Base-by-base conservation (phyloP, 2,797 vertebrate genomes). In the Syndactyla subalaris region DNA sequence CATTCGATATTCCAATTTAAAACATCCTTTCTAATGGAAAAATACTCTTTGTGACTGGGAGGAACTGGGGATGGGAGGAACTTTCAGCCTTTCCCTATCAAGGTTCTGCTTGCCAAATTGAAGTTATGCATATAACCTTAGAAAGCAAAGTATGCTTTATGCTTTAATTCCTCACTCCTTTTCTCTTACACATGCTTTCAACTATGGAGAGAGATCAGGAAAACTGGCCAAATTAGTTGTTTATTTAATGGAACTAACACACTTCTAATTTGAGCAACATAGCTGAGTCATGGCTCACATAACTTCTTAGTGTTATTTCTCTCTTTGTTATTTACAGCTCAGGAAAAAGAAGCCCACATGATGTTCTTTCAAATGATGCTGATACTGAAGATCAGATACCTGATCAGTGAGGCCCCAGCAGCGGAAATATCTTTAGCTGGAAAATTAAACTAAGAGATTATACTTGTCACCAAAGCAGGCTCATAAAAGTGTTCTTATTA, bases 391-490 rank as follows among this genome's bases (percentile, higher is more conserved):
- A 91, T 68, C 76, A 84, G 68, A 72, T n/a, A 92, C 12, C 41
- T 71, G 61, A 91, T 62, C 51, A 76, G 63, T 70, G 34, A 18
- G 55, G 26, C 30, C 14, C 17, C 62, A 85, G 27, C 36, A 85
- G 18, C 0, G 0, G 36, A 95, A 75, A 78, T 75, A 78, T 16
- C n/a, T 84, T 81, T 26, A 75, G 30, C 1, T 75, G 20, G 54
- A 84, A 93, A 96, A 92, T 90, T 86, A 84, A 91, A 86, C 41
- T 68, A 68, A 83, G 66, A 75, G 24, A 73, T 86, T 86, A 81
- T 70, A 93, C 29, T 74, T 94, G 65, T 62, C 92, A 81, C 23
- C 1, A 1, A 77, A 84, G 71, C 18, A 62, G 18, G 20, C 10
- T 92, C 54, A 63, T 86, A 52, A 66, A 84, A 78, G 10, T 59